A percentile compares a stretch with the other conserved stretches of the same genome.
phyloP scores from a whole-genome alignment of 2,797 vertebrate species.

The Enteromius afrohamiltoni region DNA sequence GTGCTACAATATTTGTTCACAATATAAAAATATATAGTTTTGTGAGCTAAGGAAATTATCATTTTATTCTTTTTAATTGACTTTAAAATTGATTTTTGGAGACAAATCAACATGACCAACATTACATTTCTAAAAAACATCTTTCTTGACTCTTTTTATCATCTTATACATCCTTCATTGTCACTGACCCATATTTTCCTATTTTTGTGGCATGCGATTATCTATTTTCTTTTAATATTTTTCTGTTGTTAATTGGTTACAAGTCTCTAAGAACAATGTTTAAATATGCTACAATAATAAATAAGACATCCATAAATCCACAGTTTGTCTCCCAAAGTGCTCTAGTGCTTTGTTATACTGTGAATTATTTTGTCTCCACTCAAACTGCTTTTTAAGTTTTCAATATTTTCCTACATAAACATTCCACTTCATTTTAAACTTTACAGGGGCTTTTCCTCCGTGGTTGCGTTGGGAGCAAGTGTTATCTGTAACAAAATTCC shows the following conservation, averaged over 20 bases:
- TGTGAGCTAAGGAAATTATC: not conserved
- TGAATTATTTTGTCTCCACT: not conserved
- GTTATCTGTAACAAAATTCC: conserved; percentile 99
- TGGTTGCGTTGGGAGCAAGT: conserved; percentile 94
- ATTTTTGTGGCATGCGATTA: not conserved
- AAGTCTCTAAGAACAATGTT: not conserved
- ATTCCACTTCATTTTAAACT: conserved; percentile 2
- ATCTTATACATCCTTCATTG: not conserved
- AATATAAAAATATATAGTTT: not conserved
- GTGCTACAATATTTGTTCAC: not conserved
- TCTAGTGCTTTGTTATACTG: not conserved
- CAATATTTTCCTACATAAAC: not conserved
- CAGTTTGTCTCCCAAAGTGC: not conserved
- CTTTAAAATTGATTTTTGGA: not conserved
- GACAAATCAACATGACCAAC: not conserved
- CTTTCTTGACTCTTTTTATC: not conserved
- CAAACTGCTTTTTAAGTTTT: not conserved
- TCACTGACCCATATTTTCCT: not conserved
- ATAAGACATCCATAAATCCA: not conserved
- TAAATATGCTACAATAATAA: not conserved
- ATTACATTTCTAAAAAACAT: not conserved
- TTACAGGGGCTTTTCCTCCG: conserved; percentile 90
- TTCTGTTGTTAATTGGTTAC: not conserved
- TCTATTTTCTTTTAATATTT: not conserved
- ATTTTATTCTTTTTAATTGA: not conserved